A percentile compares a stretch with the other conserved stretches of the same genome.
Evolutionary conservation across 2,113 vertebrate species (phyloP).

Genomic region (Psittacus erithacus): DNA sequence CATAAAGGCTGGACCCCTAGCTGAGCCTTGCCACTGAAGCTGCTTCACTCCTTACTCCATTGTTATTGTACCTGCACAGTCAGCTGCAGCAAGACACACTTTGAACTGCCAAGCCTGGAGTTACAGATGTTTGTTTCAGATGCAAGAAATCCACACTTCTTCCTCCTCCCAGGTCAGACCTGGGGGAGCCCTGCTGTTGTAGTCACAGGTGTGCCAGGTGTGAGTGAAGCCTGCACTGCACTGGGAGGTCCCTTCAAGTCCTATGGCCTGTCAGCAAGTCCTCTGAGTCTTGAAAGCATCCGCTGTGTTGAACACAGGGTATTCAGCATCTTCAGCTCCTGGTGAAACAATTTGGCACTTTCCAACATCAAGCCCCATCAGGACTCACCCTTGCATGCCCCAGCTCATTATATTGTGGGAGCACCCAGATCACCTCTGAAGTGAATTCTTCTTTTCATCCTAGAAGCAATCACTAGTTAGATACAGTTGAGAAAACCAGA

Average conservation of each 20-base stretch:
- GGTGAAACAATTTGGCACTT: background rate
- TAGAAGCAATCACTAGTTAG: background rate
- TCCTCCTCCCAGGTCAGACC: background rate
- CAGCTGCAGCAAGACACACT: fast-evolving
- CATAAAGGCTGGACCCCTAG: fast-evolving
- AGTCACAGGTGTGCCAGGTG: background rate
- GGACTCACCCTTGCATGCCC: background rate
- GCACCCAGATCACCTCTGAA: background rate
- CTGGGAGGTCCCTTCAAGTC: background rate
- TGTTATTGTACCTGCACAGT: background rate
- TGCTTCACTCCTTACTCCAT: background rate
- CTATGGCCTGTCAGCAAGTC: fast-evolving
- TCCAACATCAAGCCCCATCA: background rate
- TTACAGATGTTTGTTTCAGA: background rate
- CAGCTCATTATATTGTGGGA: background rate
- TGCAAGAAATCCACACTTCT: background rate
- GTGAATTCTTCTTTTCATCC: background rate
- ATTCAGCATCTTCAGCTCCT: background rate
- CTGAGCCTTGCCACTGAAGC: background rate
- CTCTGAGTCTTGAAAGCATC: background rate
- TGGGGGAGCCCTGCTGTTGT: background rate
- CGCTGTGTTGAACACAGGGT: fast-evolving
- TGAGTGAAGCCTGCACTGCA: fast-evolving
- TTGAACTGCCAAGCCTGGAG: background rate
- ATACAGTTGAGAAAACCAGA: background rate